Conservation (phyloP, 2,113 vertebrate species). For the Polypterus senegalus region DNA sequence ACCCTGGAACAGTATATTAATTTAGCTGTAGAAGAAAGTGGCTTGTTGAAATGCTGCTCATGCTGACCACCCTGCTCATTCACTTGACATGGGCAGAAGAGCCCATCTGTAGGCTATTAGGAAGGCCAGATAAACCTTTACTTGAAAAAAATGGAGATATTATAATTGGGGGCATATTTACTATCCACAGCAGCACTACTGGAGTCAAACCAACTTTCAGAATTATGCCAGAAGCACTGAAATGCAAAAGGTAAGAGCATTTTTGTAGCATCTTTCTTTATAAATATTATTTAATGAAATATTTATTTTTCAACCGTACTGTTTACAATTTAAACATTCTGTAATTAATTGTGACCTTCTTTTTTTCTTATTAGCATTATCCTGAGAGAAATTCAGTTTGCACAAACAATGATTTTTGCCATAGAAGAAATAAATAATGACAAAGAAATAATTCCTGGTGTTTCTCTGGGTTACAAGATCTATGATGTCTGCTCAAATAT, state of each 20-base stretch:
- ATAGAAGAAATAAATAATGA: constrained; percentile 54
- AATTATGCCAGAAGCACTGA: constrained; percentile 30
- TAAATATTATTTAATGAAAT: neutral
- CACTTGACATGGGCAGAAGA: constrained; percentile 3
- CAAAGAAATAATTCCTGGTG: constrained; percentile 37
- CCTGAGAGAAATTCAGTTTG: constrained; percentile 49
- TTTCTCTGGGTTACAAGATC: constrained; percentile 48
- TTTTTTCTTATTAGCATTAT: constrained; percentile 34
- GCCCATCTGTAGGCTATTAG: constrained; percentile 32
- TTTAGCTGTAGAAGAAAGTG: too few species aligned
- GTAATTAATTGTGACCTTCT: neutral
- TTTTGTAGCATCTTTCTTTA: neutral
- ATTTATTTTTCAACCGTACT: neutral
- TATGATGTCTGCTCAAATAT: constrained; percentile 55
- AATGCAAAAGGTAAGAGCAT: constrained; percentile 41
- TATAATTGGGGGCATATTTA: constrained; percentile 47
- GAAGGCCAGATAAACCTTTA: constrained; percentile 36
- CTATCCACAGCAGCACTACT: constrained; percentile 42
- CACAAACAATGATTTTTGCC: constrained; percentile 53
- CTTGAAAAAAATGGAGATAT: constrained; percentile 42
- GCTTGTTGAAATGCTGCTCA: neutral
- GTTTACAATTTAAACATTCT: neutral
- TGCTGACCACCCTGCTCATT: constrained; percentile 9
- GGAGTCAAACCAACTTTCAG: constrained; percentile 30
- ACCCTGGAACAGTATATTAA: too few species aligned